These are phyloP conservation scores for Andrena dorsata DNA, from an alignment of 2,888 invertebrate species.

Conservation along the genomic window DNA sequence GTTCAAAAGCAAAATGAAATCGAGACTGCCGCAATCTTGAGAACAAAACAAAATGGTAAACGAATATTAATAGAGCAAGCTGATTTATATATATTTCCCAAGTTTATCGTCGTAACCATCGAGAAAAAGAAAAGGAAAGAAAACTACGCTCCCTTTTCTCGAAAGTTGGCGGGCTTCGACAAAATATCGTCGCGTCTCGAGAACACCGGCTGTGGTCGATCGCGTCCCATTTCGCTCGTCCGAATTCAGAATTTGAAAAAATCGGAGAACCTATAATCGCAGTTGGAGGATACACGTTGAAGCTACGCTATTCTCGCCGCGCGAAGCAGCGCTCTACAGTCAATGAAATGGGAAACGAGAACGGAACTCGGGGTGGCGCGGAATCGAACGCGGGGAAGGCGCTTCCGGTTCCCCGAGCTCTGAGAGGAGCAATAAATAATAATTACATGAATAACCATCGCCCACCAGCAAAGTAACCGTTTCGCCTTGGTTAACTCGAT, in stretches of 20 bases:
- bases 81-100: too few species aligned
- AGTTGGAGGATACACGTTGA: conserved; percentile 17
- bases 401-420: conserved; percentile 7
- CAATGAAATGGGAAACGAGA: conserved; percentile 24
- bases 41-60: too few species aligned
- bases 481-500: neutral
- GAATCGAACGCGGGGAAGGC: conserved; percentile 20
- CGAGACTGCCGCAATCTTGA: too few species aligned
- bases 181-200: neutral
- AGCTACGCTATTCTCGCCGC: conserved; percentile 17
- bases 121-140: neutral
- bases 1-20: too few species aligned
- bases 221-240: conserved; percentile 9
- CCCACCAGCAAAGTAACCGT: conserved; percentile 11
- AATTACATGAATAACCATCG: conserved; percentile 31
- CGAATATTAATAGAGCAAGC: too few species aligned
- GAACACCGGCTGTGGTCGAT: neutral
- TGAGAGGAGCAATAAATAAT: conserved; percentile 35
- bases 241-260: conserved; percentile 17
- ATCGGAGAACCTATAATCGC: conserved; percentile 7
- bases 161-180: conserved; percentile 9
- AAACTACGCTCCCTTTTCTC: conserved; percentile 22
- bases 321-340: conserved; percentile 18
- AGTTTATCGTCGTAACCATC: neutral
- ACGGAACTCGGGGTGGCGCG: neutral